Conservation (phyloP, 2,888 invertebrate species). For the Tipula helvola region DNA sequence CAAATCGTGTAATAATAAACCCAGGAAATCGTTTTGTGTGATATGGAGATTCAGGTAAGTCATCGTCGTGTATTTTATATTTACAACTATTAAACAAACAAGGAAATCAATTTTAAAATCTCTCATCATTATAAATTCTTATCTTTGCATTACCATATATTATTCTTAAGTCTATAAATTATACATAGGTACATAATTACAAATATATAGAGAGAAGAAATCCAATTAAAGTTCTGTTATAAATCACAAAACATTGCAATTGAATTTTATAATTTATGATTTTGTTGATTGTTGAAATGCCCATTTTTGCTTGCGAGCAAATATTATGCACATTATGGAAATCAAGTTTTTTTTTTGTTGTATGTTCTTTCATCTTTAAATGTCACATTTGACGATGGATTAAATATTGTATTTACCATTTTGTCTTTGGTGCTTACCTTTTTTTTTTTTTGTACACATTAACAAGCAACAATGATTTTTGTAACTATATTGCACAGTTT, state of each 20-base stretch:
- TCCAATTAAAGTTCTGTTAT: neutral
- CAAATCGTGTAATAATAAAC: neutral
- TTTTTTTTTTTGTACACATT: neutral
- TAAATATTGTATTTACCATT: neutral
- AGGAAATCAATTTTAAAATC: neutral
- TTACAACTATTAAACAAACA: neutral
- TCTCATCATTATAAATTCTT: neutral
- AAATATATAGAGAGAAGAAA: neutral
- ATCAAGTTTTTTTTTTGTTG: neutral
- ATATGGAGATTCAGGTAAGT: neutral
- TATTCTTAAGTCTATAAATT: neutral
- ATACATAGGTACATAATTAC: no score
- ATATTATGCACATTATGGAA: neutral
- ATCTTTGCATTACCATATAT: neutral
- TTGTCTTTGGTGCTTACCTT: neutral
- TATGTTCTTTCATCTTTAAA: neutral
- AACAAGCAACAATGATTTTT: neutral
- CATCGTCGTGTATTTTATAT: neutral
- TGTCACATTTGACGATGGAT: neutral
- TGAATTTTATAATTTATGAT: neutral
- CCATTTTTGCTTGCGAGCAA: neutral
- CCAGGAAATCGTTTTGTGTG: neutral
- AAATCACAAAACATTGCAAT: neutral
- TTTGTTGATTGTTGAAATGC: neutral
- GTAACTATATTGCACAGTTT: neutral